These are phyloP conservation scores for Condylostylus longicornis DNA, from an alignment of 1,140 invertebrate species.

Conservation along the genomic window DNA sequence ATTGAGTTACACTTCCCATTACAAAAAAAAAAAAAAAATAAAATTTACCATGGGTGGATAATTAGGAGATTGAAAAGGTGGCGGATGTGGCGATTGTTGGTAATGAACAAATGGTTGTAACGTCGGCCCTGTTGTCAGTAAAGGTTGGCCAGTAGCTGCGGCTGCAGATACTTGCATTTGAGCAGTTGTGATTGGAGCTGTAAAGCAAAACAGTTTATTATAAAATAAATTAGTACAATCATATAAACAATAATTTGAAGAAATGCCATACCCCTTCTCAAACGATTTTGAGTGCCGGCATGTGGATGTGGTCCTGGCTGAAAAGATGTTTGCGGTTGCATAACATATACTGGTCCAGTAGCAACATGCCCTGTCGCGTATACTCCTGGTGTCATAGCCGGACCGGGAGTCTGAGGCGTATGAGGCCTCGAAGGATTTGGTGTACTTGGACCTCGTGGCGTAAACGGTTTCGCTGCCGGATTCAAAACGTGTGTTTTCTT, in stretches of 20 bases:
- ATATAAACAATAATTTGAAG: neutral
- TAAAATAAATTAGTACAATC: neutral
- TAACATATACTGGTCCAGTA: constrained; percentile 30
- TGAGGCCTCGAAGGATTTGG: constrained; percentile 52
- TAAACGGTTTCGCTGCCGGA: constrained; percentile 71
- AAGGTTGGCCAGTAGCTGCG: constrained; percentile 68
- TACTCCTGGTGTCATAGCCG: constrained; percentile 27
- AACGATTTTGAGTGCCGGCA: constrained; percentile 22
- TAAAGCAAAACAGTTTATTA: constrained; percentile 11
- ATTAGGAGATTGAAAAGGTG: constrained; percentile 37
- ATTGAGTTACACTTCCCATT: neutral
- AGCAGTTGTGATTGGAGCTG: constrained; percentile 44
- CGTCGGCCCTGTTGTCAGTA: constrained; percentile 56
- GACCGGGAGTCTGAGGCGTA: constrained; percentile 66
- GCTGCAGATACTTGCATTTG: constrained; percentile 57
- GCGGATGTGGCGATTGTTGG: constrained; percentile 46
- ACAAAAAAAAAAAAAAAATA: neutral
- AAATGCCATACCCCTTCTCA: constrained; percentile 14
- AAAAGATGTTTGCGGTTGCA: constrained; percentile 37
- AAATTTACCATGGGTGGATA: constrained; percentile 35
- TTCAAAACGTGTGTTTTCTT: constrained; percentile 40
- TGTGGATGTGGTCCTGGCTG: constrained; percentile 36
- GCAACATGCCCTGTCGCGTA: constrained; percentile 21
- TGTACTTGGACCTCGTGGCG: constrained; percentile 54
- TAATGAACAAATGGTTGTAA: constrained; percentile 43